Percentiles rank a stretch among this genome's conserved stretches.
These are phyloP conservation scores for Parazoanthus darwini DNA, from an alignment of 92 coral and sea anemone genomes.

Conservation along the genomic window DNA sequence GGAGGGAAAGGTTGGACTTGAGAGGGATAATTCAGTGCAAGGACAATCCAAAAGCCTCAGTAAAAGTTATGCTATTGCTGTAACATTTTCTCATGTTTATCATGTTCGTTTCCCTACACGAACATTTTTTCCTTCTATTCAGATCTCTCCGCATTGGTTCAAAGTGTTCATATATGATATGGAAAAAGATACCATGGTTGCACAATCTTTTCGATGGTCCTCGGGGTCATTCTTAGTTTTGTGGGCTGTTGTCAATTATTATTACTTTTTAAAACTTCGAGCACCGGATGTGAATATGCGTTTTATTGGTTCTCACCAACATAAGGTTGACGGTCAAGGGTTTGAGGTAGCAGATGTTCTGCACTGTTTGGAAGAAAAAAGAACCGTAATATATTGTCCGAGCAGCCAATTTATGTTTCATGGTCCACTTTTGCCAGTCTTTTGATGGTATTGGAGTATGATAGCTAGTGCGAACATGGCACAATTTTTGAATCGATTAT, in stretches of 20 bases:
- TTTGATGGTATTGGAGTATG: neutral
- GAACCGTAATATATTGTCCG: neutral
- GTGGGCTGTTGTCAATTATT: slow-evolving; percentile 1
- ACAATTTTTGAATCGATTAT: too few relatives aligned
- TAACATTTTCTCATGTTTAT: slow-evolving; percentile 13
- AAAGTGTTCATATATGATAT: slow-evolving; percentile 3
- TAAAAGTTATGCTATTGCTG: neutral
- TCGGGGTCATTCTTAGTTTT: neutral
- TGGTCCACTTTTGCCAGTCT: neutral
- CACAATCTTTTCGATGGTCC: neutral
- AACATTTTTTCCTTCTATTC: neutral
- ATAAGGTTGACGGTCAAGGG: neutral
- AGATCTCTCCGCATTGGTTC: neutral
- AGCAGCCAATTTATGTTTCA: neutral
- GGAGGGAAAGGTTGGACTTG: neutral
- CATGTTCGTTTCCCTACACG: neutral
- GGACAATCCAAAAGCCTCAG: neutral
- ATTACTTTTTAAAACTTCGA: neutral
- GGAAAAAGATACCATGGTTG: neutral
- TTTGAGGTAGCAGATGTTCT: neutral
- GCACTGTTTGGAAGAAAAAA: neutral
- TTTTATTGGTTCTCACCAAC: slow-evolving; percentile 2
- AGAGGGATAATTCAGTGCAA: neutral
- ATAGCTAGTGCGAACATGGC: too few relatives aligned
- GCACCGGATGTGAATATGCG: neutral